Conservation (phyloP, 2,113 vertebrate genomes). For the Pipra filicauda region DNA sequence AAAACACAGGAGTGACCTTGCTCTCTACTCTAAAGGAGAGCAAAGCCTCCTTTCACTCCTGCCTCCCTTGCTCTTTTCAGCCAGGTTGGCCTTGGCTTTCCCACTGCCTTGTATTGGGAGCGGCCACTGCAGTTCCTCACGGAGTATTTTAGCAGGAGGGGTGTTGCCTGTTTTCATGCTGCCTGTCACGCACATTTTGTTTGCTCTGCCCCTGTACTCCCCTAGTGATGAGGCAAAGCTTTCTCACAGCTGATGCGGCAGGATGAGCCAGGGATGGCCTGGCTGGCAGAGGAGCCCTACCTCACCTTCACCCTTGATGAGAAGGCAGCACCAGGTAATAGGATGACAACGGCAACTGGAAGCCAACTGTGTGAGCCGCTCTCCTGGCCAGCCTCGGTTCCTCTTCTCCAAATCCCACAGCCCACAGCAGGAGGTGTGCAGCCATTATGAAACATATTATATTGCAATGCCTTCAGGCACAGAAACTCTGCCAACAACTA, state of each 20-base stretch:
- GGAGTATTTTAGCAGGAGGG: not conserved
- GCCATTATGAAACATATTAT: not conserved
- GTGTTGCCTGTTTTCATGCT: not conserved
- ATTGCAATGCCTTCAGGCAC: not conserved
- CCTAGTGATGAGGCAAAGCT: not conserved
- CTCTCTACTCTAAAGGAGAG: not conserved
- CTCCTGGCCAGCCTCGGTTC: not conserved
- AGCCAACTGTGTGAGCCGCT: not conserved
- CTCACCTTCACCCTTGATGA: not conserved
- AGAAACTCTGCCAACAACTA: constrained; percentile 14
- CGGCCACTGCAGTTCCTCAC: fast-evolving
- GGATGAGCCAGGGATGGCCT: not conserved
- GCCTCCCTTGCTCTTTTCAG: fast-evolving
- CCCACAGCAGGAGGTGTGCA: constrained; percentile 19
- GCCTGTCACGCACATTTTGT: not conserved
- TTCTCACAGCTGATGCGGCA: fast-evolving
- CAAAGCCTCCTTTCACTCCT: not conserved
- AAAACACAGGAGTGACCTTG: not conserved
- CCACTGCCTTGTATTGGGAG: not conserved
- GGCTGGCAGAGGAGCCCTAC: not conserved
- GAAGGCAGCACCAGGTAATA: not conserved
- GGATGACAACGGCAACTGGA: not conserved
- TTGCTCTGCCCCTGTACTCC: not conserved
- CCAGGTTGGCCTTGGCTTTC: not conserved
- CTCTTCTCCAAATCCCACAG: constrained; percentile 7